Percentiles rank a stretch among this genome's conserved stretches.
phyloP scores from a whole-genome alignment of 2,113 vertebrate genomes.

The Sclerurus mexicanus region DNA sequence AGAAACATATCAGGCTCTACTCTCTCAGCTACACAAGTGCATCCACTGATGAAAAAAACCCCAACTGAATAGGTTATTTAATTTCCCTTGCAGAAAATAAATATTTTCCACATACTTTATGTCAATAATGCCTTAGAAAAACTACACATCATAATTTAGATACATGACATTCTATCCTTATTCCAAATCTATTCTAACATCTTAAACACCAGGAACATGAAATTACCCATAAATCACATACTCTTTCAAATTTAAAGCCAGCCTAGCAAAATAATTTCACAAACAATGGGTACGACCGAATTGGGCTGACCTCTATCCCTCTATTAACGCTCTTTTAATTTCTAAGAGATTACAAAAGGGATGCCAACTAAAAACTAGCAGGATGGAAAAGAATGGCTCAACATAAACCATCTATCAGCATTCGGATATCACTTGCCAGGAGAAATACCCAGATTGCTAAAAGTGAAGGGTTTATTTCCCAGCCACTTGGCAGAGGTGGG shows the following conservation, averaged over 20 bases:
- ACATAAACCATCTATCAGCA: background rate
- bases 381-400: background rate
- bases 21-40: background rate
- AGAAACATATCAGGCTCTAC: background rate
- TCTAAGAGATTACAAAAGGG: background rate
- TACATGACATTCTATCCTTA: background rate
- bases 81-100: background rate
- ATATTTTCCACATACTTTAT: background rate
- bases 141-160: background rate
- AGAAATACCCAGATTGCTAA: background rate
- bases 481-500: background rate
- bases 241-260: background rate
- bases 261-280: background rate
- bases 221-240: background rate
- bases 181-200: background rate
- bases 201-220: background rate
- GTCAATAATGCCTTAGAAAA: background rate
- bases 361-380: background rate
- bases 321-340: background rate
- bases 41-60: background rate
- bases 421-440: background rate
- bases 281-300: background rate
- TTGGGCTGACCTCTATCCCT: background rate
- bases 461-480: background rate
- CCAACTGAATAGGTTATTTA: background rate